These are phyloP conservation scores for Drosophila yakuba DNA, from an alignment of 1,140 invertebrate genomes.

Conservation along the genomic window DNA sequence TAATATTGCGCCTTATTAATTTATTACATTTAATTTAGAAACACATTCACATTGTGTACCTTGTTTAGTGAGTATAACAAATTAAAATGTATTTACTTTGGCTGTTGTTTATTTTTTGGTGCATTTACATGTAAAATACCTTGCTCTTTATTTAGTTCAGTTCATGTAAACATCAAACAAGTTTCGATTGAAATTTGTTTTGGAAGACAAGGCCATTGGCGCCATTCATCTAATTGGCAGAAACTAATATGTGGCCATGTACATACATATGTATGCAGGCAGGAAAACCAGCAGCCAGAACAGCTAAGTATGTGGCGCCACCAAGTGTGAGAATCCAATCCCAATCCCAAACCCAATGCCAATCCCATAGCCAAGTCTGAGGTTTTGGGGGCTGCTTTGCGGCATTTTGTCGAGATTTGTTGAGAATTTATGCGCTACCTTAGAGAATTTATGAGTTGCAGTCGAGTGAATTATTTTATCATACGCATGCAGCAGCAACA, in stretches of 20 bases:
- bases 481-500: conserved; percentile 80
- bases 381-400: conserved; percentile 74
- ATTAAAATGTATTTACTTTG: background rate
- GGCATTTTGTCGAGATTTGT: conserved; percentile 82
- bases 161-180: background rate
- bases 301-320: conserved; percentile 48
- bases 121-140: conserved; percentile 1
- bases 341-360: conserved; percentile 6
- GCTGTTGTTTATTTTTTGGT: background rate
- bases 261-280: conserved; percentile 8
- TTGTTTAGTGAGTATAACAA: background rate
- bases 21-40: background rate
- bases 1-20: no score
- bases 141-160: background rate
- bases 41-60: background rate
- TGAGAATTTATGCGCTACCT: conserved; percentile 82
- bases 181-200: conserved; percentile 22
- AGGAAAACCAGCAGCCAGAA: conserved; percentile 14
- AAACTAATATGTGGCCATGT: conserved; percentile 64
- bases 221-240: conserved; percentile 43
- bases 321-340: conserved; percentile 11
- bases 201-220: conserved; percentile 3
- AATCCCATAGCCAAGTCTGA: conserved; percentile 41
- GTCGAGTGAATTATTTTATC: conserved; percentile 83
- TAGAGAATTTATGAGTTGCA: conserved; percentile 83